Evolutionary conservation across 2,888 invertebrate species (phyloP).

Genomic region (Strigamia crassipes): DNA sequence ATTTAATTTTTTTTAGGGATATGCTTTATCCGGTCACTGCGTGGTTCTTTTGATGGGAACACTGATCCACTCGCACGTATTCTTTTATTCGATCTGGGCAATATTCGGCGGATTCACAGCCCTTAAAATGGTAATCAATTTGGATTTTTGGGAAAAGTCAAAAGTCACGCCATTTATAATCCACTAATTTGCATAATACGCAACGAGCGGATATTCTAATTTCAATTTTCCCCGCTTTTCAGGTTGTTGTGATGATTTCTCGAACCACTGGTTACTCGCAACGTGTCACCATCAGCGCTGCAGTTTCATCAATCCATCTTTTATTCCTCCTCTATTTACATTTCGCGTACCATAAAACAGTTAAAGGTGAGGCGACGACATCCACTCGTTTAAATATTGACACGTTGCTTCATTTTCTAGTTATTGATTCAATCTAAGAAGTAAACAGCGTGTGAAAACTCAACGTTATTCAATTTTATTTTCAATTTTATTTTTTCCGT

Average conservation of each 20-base stretch:
- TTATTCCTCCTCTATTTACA: constrained; percentile 62
- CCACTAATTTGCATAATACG: neutral
- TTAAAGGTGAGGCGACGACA: constrained; percentile 54
- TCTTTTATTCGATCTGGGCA: constrained; percentile 60
- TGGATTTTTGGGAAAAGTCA: neutral
- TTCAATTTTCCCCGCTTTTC: constrained; percentile 44
- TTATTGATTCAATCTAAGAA: constrained; percentile 31
- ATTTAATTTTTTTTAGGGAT: constrained; percentile 58
- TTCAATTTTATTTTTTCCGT: neutral
- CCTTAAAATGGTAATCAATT: constrained; percentile 58
- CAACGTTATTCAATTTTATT: neutral
- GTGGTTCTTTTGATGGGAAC: constrained; percentile 60
- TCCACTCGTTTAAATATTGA: neutral
- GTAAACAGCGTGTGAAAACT: neutral
- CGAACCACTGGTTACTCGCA: constrained; percentile 58
- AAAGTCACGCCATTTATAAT: neutral
- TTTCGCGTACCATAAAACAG: constrained; percentile 62
- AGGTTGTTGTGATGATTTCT: constrained; percentile 58
- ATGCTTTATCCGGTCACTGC: constrained; percentile 61
- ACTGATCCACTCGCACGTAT: constrained; percentile 60
- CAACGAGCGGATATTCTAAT: neutral
- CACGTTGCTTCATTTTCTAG: neutral
- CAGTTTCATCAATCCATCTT: constrained; percentile 58
- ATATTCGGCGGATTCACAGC: constrained; percentile 60
- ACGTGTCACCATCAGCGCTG: constrained; percentile 56